phyloP scores from a whole-genome alignment of 2,113 vertebrate genomes.

The Campylorhamphus procurvoides region DNA sequence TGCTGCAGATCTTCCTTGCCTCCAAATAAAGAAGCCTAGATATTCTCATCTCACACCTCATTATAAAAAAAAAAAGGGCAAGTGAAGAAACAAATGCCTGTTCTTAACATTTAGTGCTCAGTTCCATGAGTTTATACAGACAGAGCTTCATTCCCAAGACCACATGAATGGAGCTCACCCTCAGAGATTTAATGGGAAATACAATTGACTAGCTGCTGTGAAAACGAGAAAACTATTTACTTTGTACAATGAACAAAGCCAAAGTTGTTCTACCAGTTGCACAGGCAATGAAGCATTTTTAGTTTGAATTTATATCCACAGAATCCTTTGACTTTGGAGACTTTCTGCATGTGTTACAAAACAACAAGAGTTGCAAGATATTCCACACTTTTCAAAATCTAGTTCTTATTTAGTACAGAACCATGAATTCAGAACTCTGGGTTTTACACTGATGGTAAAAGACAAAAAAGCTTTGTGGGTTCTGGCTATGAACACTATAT shows the following conservation, averaged over 20 bases:
- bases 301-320: neutral
- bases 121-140: neutral
- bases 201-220: neutral
- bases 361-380: neutral
- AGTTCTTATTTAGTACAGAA: neutral
- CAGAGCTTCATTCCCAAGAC: neutral
- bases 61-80: neutral
- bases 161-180: neutral
- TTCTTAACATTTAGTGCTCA: neutral
- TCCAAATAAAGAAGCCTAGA: neutral
- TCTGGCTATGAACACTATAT: neutral
- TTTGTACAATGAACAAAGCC: slow-evolving; percentile 12
- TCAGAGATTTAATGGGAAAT: slow-evolving; percentile 18
- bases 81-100: neutral
- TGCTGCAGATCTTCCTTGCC: neutral
- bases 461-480: neutral
- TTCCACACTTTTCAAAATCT: neutral
- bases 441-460: neutral
- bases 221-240: slow-evolving; percentile 5
- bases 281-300: neutral
- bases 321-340: neutral
- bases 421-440: neutral
- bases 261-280: slow-evolving; percentile 14
- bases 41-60: neutral
- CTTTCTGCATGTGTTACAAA: neutral